A percentile compares a stretch with the other conserved stretches of the same genome.
Conservation (phyloP, 2,113 vertebrate species). For the Zosterops borbonicus region DNA sequence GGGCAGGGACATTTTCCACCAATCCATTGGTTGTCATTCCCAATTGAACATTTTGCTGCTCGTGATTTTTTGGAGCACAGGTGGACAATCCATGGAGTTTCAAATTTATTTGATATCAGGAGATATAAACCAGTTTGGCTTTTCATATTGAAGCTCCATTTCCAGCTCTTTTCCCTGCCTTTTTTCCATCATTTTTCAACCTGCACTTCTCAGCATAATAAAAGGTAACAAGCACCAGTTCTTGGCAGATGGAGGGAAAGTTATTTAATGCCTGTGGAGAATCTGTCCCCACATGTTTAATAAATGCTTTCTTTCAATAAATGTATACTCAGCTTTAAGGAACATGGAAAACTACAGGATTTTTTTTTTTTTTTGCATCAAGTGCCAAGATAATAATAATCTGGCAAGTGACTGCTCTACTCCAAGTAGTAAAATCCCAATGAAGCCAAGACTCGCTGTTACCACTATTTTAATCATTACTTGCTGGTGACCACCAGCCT, state of each 20-base stretch:
- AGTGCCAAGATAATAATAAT: slow-evolving; percentile 51
- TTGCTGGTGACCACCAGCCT: slow-evolving; percentile 38
- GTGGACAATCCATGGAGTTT: not conserved
- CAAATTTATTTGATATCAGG: not conserved
- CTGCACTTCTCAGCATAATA: slow-evolving; percentile 30
- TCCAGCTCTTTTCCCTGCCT: not conserved
- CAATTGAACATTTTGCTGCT: not conserved
- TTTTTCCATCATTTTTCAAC: not conserved
- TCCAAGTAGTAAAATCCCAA: not conserved
- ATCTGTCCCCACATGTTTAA: slow-evolving; percentile 44
- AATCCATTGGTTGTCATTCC: too few species aligned
- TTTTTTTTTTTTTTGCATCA: not conserved
- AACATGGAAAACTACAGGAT: slow-evolving; percentile 10
- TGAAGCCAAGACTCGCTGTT: slow-evolving; percentile 19
- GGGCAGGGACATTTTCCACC: too few species aligned
- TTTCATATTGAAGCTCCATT: not conserved
- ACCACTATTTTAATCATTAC: slow-evolving; percentile 7
- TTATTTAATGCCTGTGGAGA: slow-evolving; percentile 46
- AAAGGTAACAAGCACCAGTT: not conserved
- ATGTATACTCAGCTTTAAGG: slow-evolving; percentile 32
- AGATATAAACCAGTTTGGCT: not conserved
- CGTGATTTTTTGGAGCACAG: not conserved
- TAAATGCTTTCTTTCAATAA: slow-evolving; percentile 56
- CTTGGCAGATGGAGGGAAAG: slow-evolving; percentile 18
- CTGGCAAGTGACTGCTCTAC: slow-evolving; percentile 32